Base-by-base conservation (phyloP, 2,113 vertebrate genomes). In the Rhynchomys soricoides region DNA sequence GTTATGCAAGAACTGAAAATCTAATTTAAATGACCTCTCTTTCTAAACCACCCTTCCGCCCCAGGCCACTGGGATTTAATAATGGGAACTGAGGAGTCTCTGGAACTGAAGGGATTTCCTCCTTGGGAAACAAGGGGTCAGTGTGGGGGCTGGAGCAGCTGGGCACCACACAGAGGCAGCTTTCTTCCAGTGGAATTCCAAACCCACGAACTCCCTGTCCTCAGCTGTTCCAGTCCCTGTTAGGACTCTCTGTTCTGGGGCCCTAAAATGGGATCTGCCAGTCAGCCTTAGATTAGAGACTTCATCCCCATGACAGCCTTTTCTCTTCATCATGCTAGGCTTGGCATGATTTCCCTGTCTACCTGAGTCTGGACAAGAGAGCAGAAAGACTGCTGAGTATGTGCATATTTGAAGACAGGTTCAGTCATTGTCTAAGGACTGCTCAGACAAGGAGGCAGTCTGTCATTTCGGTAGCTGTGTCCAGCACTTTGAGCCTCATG, bases 141-240 rank as follows among this genome's bases (percentile, higher is more conserved):
- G 92, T 94, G 95, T 96, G 4, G 78, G 57, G 66, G 55, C 19
- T 52, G 22, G 48, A 89, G 45, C 96, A 96, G 92, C 93, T 96
- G 96, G 52, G 37, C 22, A 59, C 62, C 64, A n/a, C n/a, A 96
- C 89, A 97, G 89, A 97, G 90, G 89, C 95, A 82, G 96, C 95
- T 95, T 97, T 97, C 96, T 96, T 90, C 82, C 83, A 1, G 57
- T 62, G 78, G 86, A 96, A 86, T 93, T 93, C 91, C 68, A 59
- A 64, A 50, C 64, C 52, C 75, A 88, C 4, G 55, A 74, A 43
- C 0, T 1, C 71, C 37, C 86, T 82, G 96, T 92, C 81, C 86
- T 50, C 2, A 16, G 4, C 89, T 74, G 66, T 52, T 91, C 82
- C 29, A 17, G n/a, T 29, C n/a, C 86, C 59, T 91, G 57, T 94